These are phyloP conservation scores for Dreissena rostriformis DNA, from an alignment of 1,140 invertebrate genomes.

Conservation along the genomic window DNA sequence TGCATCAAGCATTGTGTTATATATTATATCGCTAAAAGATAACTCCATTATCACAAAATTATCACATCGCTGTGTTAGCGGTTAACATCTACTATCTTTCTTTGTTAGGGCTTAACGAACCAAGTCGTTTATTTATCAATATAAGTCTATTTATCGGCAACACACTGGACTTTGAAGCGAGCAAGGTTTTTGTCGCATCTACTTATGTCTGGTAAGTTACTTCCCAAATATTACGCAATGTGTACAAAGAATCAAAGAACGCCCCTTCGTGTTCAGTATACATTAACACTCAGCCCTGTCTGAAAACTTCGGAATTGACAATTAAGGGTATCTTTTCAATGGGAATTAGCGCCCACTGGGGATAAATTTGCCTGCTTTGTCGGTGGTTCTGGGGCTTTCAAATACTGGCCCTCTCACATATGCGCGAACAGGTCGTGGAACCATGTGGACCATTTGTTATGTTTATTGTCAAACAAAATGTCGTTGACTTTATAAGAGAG, in stretches of 20 bases:
- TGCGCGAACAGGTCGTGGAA: too few relatives aligned
- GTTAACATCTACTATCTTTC: not conserved
- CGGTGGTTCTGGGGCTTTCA: too few relatives aligned
- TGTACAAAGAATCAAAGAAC: slow-evolving; percentile 3
- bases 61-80: not conserved
- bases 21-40: too few relatives aligned
- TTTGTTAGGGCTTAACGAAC: not conserved
- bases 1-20: too few relatives aligned
- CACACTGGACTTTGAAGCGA: not conserved
- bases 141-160: not conserved
- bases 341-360: not conserved
- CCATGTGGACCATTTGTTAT: too few relatives aligned
- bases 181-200: not conserved
- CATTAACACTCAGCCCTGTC: not conserved
- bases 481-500: too few relatives aligned
- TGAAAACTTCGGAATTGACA: not conserved
- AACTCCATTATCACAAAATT: not conserved
- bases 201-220: slow-evolving; percentile 3
- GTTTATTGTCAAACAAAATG: too few relatives aligned
- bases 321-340: slow-evolving; percentile 1
- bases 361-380: too few relatives aligned
- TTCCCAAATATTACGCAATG: not conserved
- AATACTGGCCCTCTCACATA: too few relatives aligned
- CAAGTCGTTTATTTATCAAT: not conserved
- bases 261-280: not conserved